These are phyloP conservation scores for Periplaneta americana DNA, from an alignment of 1,140 invertebrate genomes.

Conservation along the genomic window DNA sequence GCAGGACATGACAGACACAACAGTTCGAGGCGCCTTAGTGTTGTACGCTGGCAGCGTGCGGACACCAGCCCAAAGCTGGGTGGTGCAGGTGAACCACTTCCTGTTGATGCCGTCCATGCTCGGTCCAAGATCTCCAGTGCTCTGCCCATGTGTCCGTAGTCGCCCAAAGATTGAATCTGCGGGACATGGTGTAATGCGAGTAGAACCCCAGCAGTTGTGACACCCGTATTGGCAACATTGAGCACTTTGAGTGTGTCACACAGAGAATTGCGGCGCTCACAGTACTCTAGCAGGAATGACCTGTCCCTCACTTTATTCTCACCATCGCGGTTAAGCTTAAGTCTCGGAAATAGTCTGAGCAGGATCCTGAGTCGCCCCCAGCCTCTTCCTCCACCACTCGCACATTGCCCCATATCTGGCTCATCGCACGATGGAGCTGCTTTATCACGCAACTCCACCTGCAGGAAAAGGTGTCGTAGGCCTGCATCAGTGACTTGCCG, in stretches of 20 bases:
- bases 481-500: constrained; percentile 42
- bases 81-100: not conserved
- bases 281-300: constrained; percentile 37
- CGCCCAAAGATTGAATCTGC: constrained; percentile 39
- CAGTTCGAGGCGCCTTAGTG: constrained; percentile 34
- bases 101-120: constrained; percentile 23
- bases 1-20: constrained; percentile 38
- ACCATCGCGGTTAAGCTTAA: constrained; percentile 8
- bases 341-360: constrained; percentile 14
- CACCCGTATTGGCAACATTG: constrained; percentile 41
- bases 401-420: not conserved
- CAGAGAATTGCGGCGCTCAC: constrained; percentile 36
- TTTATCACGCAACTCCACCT: constrained; percentile 39
- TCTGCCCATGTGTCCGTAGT: constrained; percentile 40
- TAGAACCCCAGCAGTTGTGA: constrained; percentile 39
- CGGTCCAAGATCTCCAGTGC: constrained; percentile 40
- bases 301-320: constrained; percentile 5
- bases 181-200: constrained; percentile 38
- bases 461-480: constrained; percentile 38
- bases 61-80: constrained; percentile 34
- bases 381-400: not conserved
- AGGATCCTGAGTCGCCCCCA: constrained; percentile 16
- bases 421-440: not conserved
- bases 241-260: constrained; percentile 38
- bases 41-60: constrained; percentile 35